Base-by-base conservation (phyloP, 2,888 invertebrate species). In the Cistogaster globosa region DNA sequence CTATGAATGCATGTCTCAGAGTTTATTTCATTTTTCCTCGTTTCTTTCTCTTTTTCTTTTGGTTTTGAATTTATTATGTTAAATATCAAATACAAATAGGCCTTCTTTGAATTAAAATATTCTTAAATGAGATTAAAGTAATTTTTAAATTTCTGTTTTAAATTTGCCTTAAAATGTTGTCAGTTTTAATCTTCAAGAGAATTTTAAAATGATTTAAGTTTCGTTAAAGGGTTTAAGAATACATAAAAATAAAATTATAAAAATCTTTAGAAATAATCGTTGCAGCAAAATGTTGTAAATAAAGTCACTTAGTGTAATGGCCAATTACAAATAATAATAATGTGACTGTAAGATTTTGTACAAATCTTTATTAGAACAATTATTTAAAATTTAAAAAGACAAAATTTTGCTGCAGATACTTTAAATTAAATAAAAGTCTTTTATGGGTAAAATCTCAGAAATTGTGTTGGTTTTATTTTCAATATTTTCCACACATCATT, bases 121-220 rank as follows among this genome's bases (percentile, higher is more conserved):
- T 9, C n/a, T 79, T 79, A 72, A 65, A 80, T 67, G 65, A 32
- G 48, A 65, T 67, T 65, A 65, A 80, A 63, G 12, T 38, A 36
- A 63, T 36, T 48, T 71, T 53, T 62, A 53, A n/a, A 22, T 18
- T 60, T 36, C 48, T 9, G 38, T 60, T 58, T 58, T 16, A 68
- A 18, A 36, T 67, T 53, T n/a, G 0, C 18, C 16, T 11, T 53
- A 9, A 7, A n/a, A 18, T 0, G 9, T 53, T 53, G 20, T 53
- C 20, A 53, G 51, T 53, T n/a, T 53, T 20, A 53, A 53, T 53
- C 4, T 53, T 9, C 11, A 12, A 55, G 8, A 63, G 53, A 63
- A 9, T 32, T 22, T 65, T 20, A 65, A 63, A 20, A 26, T 32
- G 18, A 18, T 32, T 26, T 22, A 38, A 2, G 12, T 55, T 63